A percentile compares a stretch with the other conserved stretches of the same genome.
Evolutionary conservation across 1,140 invertebrate genomes (phyloP).

Genomic region (Trinorchestia longiramus): DNA sequence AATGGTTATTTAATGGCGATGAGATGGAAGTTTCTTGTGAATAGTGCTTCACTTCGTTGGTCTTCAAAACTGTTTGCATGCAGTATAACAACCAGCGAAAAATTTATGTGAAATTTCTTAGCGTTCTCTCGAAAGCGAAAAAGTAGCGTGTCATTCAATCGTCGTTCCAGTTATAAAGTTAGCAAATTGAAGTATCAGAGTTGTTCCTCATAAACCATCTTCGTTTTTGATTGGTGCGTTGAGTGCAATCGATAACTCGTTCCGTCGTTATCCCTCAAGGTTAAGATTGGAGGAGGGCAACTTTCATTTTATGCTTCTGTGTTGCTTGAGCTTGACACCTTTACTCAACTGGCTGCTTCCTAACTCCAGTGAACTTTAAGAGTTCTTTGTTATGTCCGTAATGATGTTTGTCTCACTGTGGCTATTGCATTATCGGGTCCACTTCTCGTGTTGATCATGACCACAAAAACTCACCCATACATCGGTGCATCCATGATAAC

Average conservation of each 20-base stretch:
- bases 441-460: neutral
- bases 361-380: neutral
- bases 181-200: neutral
- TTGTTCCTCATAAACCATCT: neutral
- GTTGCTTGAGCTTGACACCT: neutral
- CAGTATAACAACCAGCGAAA: too few species aligned
- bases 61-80: neutral
- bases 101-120: neutral
- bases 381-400: neutral
- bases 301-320: neutral
- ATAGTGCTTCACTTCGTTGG: neutral
- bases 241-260: neutral
- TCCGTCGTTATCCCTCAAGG: neutral
- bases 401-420: neutral
- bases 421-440: constrained; percentile 6
- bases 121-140: neutral
- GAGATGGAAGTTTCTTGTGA: neutral
- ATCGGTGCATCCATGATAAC: neutral
- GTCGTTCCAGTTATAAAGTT: neutral
- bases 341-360: neutral
- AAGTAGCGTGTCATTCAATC: neutral
- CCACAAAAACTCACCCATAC: neutral
- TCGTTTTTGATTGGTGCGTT: neutral
- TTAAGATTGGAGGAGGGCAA: neutral
- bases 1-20: neutral